Percentiles rank a stretch among this genome's conserved stretches.
Conservation (phyloP, 2,797 vertebrate genomes). For the Microctenopoma steveboyesi region DNA sequence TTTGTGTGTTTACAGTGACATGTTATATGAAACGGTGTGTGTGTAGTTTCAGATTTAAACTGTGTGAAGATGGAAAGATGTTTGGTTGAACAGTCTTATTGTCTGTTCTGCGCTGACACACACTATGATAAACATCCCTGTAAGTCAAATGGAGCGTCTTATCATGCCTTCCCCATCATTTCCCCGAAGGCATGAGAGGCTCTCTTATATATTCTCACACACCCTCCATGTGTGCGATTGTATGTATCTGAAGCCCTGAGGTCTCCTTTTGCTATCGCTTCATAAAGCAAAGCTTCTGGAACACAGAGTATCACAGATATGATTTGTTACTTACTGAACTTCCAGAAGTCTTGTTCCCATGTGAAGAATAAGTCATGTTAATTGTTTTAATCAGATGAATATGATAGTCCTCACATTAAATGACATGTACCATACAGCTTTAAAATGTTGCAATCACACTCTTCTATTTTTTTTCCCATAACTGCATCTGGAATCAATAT, state of each 20-base stretch:
- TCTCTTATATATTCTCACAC: constrained; percentile 1
- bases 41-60: constrained; percentile 3
- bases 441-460: not conserved
- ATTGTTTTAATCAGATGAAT: too few relatives aligned
- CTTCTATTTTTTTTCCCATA: too few relatives aligned
- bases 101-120: not conserved
- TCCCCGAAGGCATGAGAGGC: constrained; percentile 8
- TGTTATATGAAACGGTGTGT: not conserved
- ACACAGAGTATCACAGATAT: not conserved
- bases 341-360: too few relatives aligned
- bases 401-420: too few relatives aligned
- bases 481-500: too few relatives aligned
- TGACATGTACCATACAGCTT: not conserved
- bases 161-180: constrained; percentile 15
- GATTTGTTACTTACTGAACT: too few relatives aligned
- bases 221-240: not conserved
- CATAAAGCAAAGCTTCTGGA: not conserved
- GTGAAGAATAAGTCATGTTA: too few relatives aligned
- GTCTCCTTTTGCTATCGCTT: constrained; percentile 2
- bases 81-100: not conserved
- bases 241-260: constrained; percentile 6
- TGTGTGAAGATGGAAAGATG: constrained; percentile 1
- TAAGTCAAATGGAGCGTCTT: constrained; percentile 17
- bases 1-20: not conserved
- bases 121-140: constrained; percentile 18